A percentile compares a stretch with the other conserved stretches of the same genome.
Evolutionary conservation across 2,888 invertebrate species (phyloP).

Genomic region (Polydrusus tereticollis): DNA sequence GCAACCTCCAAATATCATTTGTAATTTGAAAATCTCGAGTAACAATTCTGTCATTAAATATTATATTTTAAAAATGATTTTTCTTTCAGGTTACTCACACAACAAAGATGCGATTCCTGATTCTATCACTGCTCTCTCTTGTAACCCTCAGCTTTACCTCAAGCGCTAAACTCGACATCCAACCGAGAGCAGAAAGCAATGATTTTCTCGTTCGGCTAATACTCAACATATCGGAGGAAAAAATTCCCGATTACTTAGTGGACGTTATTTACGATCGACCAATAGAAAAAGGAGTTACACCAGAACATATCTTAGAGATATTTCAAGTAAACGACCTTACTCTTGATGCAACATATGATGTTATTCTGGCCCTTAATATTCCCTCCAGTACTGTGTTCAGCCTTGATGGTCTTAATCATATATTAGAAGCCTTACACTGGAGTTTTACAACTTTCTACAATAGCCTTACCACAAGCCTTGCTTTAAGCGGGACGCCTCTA

Average conservation of each 20-base stretch:
- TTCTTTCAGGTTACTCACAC: neutral
- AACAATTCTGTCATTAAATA: too few relatives aligned
- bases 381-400: slow-evolving; percentile 34
- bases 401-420: slow-evolving; percentile 44
- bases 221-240: slow-evolving; percentile 32
- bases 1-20: too few relatives aligned
- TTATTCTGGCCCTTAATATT: slow-evolving; percentile 30
- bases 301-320: slow-evolving; percentile 27
- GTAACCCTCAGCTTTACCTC: neutral
- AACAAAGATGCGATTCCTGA: slow-evolving; percentile 13
- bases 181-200: neutral
- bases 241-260: slow-evolving; percentile 38
- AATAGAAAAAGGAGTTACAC: slow-evolving; percentile 12
- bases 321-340: slow-evolving; percentile 13
- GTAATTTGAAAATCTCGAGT: too few relatives aligned
- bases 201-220: slow-evolving; percentile 32
- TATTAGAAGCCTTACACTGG: slow-evolving; percentile 35
- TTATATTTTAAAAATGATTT: neutral
- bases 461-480: slow-evolving; percentile 27
- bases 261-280: slow-evolving; percentile 31
- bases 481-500: slow-evolving; percentile 37
- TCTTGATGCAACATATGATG: slow-evolving; percentile 7
- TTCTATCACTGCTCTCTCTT: slow-evolving; percentile 8
- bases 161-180: neutral
- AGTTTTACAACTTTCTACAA: slow-evolving; percentile 49